Percentiles rank a stretch among this genome's conserved stretches.
phyloP scores from a whole-genome alignment of 2,797 vertebrate species.

The Enoplosus armatus region DNA sequence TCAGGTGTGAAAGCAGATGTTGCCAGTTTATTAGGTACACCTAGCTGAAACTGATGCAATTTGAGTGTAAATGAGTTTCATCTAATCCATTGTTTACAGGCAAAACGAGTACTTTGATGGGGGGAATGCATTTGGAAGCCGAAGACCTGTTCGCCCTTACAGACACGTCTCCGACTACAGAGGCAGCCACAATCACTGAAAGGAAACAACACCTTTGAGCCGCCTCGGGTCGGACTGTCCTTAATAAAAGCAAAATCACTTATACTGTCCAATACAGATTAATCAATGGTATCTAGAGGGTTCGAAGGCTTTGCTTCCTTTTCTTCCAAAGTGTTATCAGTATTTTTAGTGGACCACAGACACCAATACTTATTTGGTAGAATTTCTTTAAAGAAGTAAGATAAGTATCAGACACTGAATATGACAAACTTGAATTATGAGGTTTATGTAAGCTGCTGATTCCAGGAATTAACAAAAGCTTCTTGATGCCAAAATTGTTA shows the following conservation, averaged over 20 bases:
- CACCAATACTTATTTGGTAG: not conserved
- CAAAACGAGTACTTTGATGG: conserved; percentile 14
- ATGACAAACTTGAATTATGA: not conserved
- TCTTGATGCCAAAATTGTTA: not conserved
- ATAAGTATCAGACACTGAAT: not conserved
- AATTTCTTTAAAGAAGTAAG: not conserved
- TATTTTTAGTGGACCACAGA: not conserved
- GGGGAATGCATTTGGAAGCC: conserved; percentile 22
- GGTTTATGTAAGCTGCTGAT: not conserved
- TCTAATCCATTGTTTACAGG: conserved; percentile 41
- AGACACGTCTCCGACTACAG: conserved; percentile 5
- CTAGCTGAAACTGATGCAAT: too few species aligned
- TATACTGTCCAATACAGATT: not conserved
- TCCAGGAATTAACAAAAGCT: not conserved
- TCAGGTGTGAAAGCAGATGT: too few species aligned
- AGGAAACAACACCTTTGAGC: not conserved
- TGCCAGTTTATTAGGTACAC: too few species aligned
- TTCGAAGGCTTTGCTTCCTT: conserved; percentile 11
- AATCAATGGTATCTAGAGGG: not conserved
- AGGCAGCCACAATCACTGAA: conserved; percentile 39
- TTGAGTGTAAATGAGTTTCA: not conserved
- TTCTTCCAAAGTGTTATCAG: conserved; percentile 1
- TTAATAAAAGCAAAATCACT: conserved; percentile 40
- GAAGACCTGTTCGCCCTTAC: conserved; percentile 33
- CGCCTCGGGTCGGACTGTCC: not conserved